A percentile compares a stretch with the other conserved stretches of the same genome.
Conservation (phyloP, 2,888 invertebrate species). For the Lycocerus yunnanus region DNA sequence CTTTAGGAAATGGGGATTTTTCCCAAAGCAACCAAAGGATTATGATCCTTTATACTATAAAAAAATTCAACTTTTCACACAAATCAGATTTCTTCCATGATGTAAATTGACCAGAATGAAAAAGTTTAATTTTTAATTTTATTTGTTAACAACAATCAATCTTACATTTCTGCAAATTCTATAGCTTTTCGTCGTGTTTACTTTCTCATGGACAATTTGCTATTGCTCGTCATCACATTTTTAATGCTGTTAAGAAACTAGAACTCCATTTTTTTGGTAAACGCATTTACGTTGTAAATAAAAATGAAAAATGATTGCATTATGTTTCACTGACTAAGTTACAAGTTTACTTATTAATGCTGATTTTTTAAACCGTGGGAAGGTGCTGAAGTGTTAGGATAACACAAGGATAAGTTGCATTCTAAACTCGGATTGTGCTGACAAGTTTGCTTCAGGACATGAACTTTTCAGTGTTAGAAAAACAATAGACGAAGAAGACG, state of each 20-base stretch:
- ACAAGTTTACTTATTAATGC: background rate
- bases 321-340: conserved; percentile 10
- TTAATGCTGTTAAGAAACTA: no score
- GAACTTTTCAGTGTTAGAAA: conserved; percentile 4
- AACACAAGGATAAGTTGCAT: conserved; percentile 12
- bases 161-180: no score
- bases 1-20: no score
- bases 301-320: background rate
- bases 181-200: background rate
- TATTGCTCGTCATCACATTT: no score
- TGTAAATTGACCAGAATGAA: no score
- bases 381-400: conserved; percentile 24
- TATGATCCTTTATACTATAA: no score
- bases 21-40: no score
- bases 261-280: no score
- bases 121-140: no score
- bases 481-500: background rate
- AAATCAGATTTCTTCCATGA: no score
- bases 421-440: conserved; percentile 14
- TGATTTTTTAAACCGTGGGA: conserved; percentile 24
- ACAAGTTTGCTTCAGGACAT: conserved; percentile 13
- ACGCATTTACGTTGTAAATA: background rate
- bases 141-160: no score
- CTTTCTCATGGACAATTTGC: background rate
- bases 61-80: no score